Evolutionary conservation across 2,888 invertebrate genomes (phyloP), one percentile per base, ranked within the genome.

Genomic region (Euplagia quadripunctaria): DNA sequence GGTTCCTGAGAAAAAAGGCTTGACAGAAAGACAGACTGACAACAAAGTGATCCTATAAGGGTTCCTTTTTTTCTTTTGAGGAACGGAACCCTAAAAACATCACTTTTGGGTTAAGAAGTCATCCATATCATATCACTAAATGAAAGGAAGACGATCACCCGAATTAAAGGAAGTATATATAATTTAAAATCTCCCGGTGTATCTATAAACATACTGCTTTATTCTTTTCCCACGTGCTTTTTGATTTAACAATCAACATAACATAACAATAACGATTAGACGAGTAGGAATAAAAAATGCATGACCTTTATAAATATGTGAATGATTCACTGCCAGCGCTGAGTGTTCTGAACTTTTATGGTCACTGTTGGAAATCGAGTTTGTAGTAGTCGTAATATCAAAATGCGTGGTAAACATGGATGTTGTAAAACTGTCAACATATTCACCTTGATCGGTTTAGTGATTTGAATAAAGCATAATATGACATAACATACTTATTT

Each of bases 301-400:
- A 55, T 75, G 80, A 52, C 87, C 88, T 87, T 86, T 76, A 75
- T 31, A 80, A 75, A 83, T 79, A 87, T 84, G 73, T 72, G 72
- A 78, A 80, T 87, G 86, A 85, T 80, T 88, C 85, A 85, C 73
- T 68, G 58, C 6, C 63, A 73, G 41, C 16, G 52, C 49, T 7
- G 43, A 52, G 67, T 52, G 73, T 70, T 74, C 77, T 70, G 51
- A 69, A 79, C 84, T 75, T 78, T 72, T 83, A 85, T 79, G 82
- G 80, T 11, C 77, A 77, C 75, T 58, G 75, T 66, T 75, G 73
- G 65, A 52, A 71, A 68, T 68, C 63, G 69, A 17, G 78, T 79
- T 80, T 76, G 79, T 78, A 72, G 46, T 64, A 67, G 67, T 74
- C 14, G 66, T 71, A 68, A 42, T 71, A 68, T 63, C 52, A 41